Conservation (phyloP, 2,113 vertebrate species). For the Marmota flaviventris region DNA sequence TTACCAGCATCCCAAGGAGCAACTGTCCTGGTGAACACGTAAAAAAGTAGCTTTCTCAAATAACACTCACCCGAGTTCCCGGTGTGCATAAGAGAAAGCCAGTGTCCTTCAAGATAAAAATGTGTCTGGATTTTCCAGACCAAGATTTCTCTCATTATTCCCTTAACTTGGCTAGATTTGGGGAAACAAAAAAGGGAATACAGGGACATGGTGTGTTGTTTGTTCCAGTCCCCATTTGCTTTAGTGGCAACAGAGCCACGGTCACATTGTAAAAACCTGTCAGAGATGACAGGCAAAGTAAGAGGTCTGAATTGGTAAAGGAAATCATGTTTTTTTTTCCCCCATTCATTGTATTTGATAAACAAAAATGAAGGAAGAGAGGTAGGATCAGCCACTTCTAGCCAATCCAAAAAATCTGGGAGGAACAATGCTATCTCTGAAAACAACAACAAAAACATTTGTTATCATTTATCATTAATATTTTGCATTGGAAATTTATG, state of each 20-base stretch:
- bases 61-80: no score
- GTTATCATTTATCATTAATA: constrained; percentile 45
- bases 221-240: no score
- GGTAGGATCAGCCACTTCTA: not conserved
- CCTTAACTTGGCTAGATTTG: no score
- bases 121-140: no score
- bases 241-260: not conserved
- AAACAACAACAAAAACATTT: not conserved
- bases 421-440: not conserved
- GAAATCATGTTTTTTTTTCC: not conserved
- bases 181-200: no score
- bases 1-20: no score
- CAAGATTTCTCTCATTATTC: no score
- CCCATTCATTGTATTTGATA: not conserved
- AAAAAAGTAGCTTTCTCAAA: no score
- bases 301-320: not conserved
- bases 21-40: no score
- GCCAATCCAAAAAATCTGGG: constrained; percentile 13
- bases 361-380: not conserved
- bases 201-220: no score
- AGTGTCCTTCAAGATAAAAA: no score
- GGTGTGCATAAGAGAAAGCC: no score
- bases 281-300: not conserved
- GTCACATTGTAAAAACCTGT: not conserved
- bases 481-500: constrained; percentile 4